Evolutionary conservation across 1,140 invertebrate species (phyloP), one percentile per base, ranked within the genome.

Genomic region (Brachionus manjavacas): DNA sequence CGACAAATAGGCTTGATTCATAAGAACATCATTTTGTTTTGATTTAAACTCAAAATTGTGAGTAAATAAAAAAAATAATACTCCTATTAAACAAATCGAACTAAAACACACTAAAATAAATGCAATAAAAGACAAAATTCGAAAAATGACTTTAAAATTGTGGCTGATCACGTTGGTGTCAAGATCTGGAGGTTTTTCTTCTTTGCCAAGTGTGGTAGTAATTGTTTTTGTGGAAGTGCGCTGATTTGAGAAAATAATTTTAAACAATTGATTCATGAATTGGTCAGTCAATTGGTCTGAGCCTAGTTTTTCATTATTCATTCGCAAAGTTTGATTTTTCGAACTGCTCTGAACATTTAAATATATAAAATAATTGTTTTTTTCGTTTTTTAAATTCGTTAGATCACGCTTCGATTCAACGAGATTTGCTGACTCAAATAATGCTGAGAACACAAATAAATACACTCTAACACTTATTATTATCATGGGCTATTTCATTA

Each of bases 291-390:
- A 46, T 49, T 43, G 46, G 12, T 76, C 43, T 49, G 46, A 49
- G 28, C 46, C 46, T 3, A 28, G 4, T 25, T 76, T 46, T 49
- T 76, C 43, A 49, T 23, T 46, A 16, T 76, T 28, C 31, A 76
- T 46, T 7, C 20, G 16, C n/a, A 49, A 43, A 16, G 72, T 76
- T 76, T 76, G 72, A 76, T 76, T 76, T 12, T 76, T 76, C 3
- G 35, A 23, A 41, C 25, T 68, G 16, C 14, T 41, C 9, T 72
- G 68, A 7, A 76, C 12, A 49, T 76, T 76, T 23, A 76, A 49
- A 28, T 76, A 76, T 12, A 76, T 76, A 76, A 76, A 76, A 49
- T 76, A 76, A 28, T 76, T 76, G 41, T 76, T 76, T 52, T 76
- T 76, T 76, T 76, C 72, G 46, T 76, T 76, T 76, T 76, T 76